These are phyloP conservation scores for Lymantria monacha DNA, from an alignment of 2,888 invertebrate species.

Conservation along the genomic window DNA sequence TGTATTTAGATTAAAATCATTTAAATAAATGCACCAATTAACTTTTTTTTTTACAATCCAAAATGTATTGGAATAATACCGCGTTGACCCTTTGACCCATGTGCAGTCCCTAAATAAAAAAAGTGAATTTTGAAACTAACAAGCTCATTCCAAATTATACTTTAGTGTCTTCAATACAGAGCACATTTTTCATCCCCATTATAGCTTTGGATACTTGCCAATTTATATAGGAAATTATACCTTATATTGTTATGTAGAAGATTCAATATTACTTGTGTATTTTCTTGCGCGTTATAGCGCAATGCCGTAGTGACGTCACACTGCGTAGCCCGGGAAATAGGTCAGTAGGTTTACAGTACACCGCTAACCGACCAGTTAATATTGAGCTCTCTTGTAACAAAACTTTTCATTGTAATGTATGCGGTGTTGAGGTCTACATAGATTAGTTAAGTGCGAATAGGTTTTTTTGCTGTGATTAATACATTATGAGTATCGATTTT, in stretches of 20 bases:
- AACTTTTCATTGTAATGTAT: constrained; percentile 3
- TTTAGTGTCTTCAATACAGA: constrained; percentile 11
- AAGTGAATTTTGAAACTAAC: constrained; percentile 15
- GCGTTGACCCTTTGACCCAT: constrained; percentile 28
- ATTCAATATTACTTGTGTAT: constrained; percentile 34
- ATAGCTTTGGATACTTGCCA: constrained; percentile 5
- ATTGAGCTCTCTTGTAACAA: constrained; percentile 26
- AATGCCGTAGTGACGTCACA: constrained; percentile 66
- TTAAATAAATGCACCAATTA: no score
- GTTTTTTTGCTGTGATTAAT: constrained; percentile 21
- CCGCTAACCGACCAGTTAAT: constrained; percentile 27
- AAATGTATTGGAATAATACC: constrained; percentile 27
- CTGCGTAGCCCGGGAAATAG: constrained; percentile 62
- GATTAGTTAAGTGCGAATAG: constrained; percentile 6
- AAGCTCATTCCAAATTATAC: constrained; percentile 7
- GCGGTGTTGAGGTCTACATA: constrained; percentile 9
- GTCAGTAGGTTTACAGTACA: constrained; percentile 56
- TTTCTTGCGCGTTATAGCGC: constrained; percentile 48
- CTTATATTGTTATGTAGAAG: constrained; percentile 27
- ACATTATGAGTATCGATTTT: constrained; percentile 3
- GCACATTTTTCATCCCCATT: constrained; percentile 21
- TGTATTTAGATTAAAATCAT: no score
- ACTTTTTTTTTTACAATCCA: no score
- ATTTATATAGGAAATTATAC: constrained; percentile 16
- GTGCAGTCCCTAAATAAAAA: constrained; percentile 19